These are phyloP conservation scores for Myotis daubentonii DNA, from an alignment of 2,797 vertebrate species.

Conservation along the genomic window DNA sequence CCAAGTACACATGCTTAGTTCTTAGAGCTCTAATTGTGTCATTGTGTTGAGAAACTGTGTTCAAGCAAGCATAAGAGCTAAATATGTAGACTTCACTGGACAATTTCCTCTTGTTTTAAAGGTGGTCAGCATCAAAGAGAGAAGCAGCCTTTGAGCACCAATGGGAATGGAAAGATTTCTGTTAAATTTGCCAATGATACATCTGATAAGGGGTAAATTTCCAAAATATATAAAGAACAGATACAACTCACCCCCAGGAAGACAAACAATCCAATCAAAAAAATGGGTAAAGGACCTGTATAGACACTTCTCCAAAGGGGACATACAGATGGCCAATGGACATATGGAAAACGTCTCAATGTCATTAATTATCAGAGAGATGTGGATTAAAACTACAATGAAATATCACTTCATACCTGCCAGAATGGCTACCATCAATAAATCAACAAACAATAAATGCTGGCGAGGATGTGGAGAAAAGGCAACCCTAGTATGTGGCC, in stretches of 20 bases:
- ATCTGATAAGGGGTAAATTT: neutral
- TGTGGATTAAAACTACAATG: too few species aligned
- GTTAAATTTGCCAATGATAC: neutral
- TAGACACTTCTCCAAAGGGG: too few species aligned
- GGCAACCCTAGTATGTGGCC: too few species aligned
- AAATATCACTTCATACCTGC: too few species aligned
- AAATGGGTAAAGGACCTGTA: too few species aligned
- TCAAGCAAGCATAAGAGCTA: neutral
- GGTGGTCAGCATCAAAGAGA: neutral
- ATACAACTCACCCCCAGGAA: neutral
- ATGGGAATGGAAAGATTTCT: neutral
- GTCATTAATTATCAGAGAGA: too few species aligned
- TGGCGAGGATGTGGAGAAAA: too few species aligned
- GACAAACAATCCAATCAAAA: neutral
- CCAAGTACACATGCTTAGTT: neutral
- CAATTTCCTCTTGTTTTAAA: neutral
- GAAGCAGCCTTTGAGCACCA: rapidly evolving
- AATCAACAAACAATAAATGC: too few species aligned
- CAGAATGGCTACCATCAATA: too few species aligned
- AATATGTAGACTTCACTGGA: neutral
- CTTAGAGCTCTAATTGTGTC: neutral
- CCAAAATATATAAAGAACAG: neutral
- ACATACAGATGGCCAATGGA: too few species aligned
- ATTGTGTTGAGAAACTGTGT: neutral
- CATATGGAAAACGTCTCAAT: too few species aligned